Percentiles rank a stretch among this genome's conserved stretches.
Evolutionary conservation across 37 sponge, comb jelly and placozoan species (phyloP).

Genomic region (Hexactinellida sp.): DNA sequence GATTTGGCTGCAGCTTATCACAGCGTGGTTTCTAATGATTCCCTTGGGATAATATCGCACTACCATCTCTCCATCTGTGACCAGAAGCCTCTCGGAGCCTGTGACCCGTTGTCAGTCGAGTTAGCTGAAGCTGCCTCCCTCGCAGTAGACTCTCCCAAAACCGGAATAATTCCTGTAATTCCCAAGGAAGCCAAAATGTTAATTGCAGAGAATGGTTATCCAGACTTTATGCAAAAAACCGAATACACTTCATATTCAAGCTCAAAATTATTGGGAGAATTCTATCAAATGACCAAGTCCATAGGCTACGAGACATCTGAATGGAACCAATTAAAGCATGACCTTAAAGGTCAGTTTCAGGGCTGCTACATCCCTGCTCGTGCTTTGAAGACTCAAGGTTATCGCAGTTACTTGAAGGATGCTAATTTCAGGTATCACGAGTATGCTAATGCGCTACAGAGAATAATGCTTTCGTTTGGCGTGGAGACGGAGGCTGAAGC

Average conservation of each 20-base stretch:
- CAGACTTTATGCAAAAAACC: not conserved
- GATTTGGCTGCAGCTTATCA: not conserved
- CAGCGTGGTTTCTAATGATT: not conserved
- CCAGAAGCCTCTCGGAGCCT: not conserved
- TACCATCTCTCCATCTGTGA: not conserved
- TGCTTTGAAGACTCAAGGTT: not conserved
- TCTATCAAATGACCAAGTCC: not conserved
- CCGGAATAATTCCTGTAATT: not conserved
- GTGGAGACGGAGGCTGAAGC: constrained; percentile 12
- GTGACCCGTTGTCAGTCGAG: not conserved
- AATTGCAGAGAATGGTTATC: not conserved
- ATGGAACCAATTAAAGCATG: not conserved
- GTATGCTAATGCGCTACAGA: not conserved
- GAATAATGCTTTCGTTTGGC: not conserved
- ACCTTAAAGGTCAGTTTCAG: not conserved
- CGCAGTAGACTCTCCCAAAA: not conserved
- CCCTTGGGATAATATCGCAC: not conserved
- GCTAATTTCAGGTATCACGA: not conserved
- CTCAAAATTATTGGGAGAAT: not conserved
- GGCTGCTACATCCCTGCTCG: not conserved
- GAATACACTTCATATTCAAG: not conserved
- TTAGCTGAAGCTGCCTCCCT: not conserved
- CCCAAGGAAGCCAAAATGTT: not conserved
- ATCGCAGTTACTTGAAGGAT: not conserved
- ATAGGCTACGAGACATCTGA: not conserved